These are phyloP conservation scores for Anagyrus pseudococci DNA, from an alignment of 2,888 invertebrate genomes.

Conservation along the genomic window DNA sequence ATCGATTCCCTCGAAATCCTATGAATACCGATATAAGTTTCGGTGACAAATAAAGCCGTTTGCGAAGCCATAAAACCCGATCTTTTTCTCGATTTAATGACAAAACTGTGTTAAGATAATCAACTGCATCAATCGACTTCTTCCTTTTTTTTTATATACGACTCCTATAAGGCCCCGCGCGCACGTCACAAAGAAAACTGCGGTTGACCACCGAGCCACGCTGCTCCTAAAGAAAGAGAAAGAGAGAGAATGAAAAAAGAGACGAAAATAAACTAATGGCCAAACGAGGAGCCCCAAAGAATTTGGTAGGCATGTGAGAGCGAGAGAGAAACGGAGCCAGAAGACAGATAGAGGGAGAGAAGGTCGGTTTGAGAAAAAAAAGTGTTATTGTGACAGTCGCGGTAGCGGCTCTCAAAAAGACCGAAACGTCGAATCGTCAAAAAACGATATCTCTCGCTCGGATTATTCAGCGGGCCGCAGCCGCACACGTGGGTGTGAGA, in stretches of 20 bases:
- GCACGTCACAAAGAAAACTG: conserved; percentile 28
- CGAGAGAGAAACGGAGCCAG: neutral
- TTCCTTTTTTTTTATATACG: conserved; percentile 31
- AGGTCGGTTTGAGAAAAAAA: conserved; percentile 1
- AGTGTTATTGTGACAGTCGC: conserved; percentile 22
- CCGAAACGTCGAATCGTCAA: conserved; percentile 26
- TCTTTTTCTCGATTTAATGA: conserved; percentile 30
- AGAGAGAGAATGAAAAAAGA: conserved; percentile 2
- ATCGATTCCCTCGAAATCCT: too few relatives aligned
- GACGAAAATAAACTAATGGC: conserved; percentile 15
- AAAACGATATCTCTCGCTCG: conserved; percentile 24
- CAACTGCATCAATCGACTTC: conserved; percentile 31
- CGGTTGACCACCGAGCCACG: neutral
- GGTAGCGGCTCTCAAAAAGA: conserved; percentile 7
- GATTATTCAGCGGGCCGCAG: conserved; percentile 25
- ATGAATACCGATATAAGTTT: too few relatives aligned
- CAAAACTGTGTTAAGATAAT: conserved; percentile 39
- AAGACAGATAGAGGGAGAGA: conserved; percentile 2
- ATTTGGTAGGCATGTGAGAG: conserved; percentile 20
- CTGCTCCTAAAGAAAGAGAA: too few relatives aligned
- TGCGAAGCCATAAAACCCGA: conserved; percentile 12
- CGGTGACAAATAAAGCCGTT: conserved; percentile 27
- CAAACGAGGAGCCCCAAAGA: conserved; percentile 6
- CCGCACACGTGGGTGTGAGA: conserved; percentile 26
- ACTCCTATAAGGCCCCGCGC: conserved; percentile 18